A percentile compares a stretch with the other conserved stretches of the same genome.
Evolutionary conservation across 2,113 vertebrate species (phyloP).

Genomic region (Eurystomus gularis): DNA sequence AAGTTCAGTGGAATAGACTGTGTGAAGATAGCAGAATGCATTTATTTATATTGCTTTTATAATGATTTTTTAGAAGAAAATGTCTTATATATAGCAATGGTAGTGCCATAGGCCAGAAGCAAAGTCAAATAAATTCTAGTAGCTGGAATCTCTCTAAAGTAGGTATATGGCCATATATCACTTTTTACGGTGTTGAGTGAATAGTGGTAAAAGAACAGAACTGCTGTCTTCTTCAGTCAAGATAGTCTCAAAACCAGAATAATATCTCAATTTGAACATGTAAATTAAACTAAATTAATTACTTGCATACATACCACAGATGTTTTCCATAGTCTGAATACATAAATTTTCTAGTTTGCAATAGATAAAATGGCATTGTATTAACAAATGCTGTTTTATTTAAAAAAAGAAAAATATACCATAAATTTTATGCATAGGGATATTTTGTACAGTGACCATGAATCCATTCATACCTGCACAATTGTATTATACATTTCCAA

Average conservation of each 20-base stretch:
- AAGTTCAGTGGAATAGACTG: not conserved
- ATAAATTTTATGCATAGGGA: not conserved
- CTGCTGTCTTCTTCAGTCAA: not conserved
- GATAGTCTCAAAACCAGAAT: not conserved
- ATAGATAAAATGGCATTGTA: not conserved
- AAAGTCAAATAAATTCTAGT: not conserved
- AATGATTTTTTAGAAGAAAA: not conserved
- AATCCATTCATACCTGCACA: not conserved
- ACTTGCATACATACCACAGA: not conserved
- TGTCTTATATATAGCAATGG: not conserved
- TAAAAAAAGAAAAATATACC: not conserved
- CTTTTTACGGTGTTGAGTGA: not conserved
- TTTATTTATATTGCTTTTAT: not conserved
- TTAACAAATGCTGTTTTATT: not conserved
- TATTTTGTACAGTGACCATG: not conserved
- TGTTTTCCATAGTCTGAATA: not conserved
- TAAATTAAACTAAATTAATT: not conserved
- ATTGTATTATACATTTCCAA: not conserved
- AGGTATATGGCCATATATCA: not conserved
- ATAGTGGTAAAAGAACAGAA: not conserved
- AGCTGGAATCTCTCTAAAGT: not conserved
- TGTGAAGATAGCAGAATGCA: not conserved
- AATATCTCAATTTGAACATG: not conserved
- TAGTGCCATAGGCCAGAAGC: not conserved
- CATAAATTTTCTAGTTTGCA: not conserved